A percentile compares a stretch with the other conserved stretches of the same genome.
These are phyloP conservation scores for Hypothenemus hampei DNA, from an alignment of 1,140 invertebrate species.

Conservation along the genomic window DNA sequence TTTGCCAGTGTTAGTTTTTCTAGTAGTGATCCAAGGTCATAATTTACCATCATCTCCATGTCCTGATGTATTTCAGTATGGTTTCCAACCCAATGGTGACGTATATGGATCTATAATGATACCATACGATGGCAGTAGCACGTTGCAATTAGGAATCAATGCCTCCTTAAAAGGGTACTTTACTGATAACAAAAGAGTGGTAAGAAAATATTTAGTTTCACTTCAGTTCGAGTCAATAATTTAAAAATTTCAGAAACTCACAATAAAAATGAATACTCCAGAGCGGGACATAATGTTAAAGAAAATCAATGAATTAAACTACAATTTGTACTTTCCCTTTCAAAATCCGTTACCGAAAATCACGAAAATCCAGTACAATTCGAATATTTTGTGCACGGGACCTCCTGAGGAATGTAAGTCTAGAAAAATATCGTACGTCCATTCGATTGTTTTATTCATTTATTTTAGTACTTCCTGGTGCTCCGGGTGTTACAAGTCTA, in stretches of 20 bases:
- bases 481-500: conserved; percentile 23
- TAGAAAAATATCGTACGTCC: no score
- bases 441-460: no score
- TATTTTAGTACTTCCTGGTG: conserved; percentile 21
- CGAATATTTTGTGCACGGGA: conserved; percentile 30
- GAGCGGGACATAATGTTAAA: conserved; percentile 9
- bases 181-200: conserved; percentile 14
- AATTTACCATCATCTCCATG: conserved; percentile 29
- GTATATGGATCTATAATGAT: conserved; percentile 27
- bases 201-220: no score
- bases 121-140: conserved; percentile 31
- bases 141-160: conserved; percentile 27
- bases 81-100: conserved; percentile 8
- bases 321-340: conserved; percentile 38
- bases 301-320: conserved; percentile 15
- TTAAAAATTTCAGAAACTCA: conserved; percentile 28
- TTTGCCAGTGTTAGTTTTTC: neutral
- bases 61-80: conserved; percentile 29
- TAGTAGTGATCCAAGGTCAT: neutral
- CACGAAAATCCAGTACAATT: conserved; percentile 36
- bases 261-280: conserved; percentile 25
- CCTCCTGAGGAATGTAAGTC: conserved; percentile 35
- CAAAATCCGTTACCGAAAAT: conserved; percentile 36
- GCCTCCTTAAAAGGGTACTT: conserved; percentile 30
- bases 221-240: neutral